Percentiles rank a stretch among this genome's conserved stretches.
Conservation (phyloP, 2,113 vertebrate genomes). For the Chascanopsetta lugubris region DNA sequence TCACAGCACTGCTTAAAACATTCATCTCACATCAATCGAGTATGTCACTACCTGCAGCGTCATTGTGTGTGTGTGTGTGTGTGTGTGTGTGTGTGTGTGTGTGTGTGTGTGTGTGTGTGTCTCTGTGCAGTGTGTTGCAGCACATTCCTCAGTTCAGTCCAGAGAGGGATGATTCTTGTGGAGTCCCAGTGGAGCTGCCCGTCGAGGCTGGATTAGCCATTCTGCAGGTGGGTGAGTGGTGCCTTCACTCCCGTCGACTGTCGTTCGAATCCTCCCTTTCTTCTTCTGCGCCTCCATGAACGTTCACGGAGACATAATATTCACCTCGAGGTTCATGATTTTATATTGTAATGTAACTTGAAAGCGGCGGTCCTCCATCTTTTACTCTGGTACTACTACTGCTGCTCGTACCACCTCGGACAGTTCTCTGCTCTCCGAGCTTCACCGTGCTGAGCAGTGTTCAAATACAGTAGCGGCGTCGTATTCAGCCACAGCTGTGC, state of each 20-base stretch:
- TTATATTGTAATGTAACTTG: neutral
- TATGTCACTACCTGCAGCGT: neutral
- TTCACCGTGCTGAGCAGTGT: no score
- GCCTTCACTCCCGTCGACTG: neutral
- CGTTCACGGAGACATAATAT: neutral
- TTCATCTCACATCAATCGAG: no score
- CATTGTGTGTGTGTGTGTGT: neutral
- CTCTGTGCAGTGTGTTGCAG: slow-evolving; percentile 71
- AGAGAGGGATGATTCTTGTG: slow-evolving; percentile 46
- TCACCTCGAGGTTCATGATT: neutral
- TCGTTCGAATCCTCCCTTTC: neutral
- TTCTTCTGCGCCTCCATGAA: neutral
- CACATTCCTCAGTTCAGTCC: slow-evolving; percentile 70
- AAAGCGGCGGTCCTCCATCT: neutral
- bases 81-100: slow-evolving; percentile 52
- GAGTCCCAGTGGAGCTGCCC: slow-evolving; percentile 68
- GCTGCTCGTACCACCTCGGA: no score
- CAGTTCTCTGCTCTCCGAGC: no score
- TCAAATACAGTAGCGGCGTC: no score
- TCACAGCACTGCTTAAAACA: no score
- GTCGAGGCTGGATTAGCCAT: slow-evolving; percentile 75
- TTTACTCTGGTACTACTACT: no score
- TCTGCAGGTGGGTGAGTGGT: slow-evolving; percentile 69
- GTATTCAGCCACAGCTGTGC: no score
- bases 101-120: neutral